Evolutionary conservation across 2,797 vertebrate species (phyloP).

Genomic region (Telmatherina bonti): DNA sequence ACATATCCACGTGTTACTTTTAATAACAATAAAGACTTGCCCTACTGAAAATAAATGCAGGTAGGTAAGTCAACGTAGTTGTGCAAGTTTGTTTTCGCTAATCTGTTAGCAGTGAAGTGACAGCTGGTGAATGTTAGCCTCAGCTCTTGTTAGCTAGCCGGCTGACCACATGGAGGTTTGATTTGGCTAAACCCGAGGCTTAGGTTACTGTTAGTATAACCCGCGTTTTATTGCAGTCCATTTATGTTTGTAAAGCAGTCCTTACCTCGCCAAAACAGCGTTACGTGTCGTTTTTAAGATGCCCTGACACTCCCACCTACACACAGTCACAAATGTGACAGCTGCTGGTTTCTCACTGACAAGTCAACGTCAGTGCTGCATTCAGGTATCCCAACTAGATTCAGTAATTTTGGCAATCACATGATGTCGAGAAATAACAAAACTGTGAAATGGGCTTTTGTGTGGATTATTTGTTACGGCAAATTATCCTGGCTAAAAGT

Average conservation of each 20-base stretch:
- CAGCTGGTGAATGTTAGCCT: slow-evolving; percentile 39
- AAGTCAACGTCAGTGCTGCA: slow-evolving; percentile 40
- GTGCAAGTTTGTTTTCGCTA: not conserved
- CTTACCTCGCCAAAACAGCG: slow-evolving; percentile 58
- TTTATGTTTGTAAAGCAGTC: not conserved
- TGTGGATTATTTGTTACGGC: not conserved
- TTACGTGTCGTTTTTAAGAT: slow-evolving; percentile 35
- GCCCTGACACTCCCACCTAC: not conserved
- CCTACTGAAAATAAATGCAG: not conserved
- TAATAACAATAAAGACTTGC: not conserved
- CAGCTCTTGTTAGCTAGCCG: slow-evolving; percentile 18
- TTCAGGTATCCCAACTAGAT: slow-evolving; percentile 19
- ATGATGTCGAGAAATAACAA: not conserved
- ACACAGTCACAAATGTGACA: slow-evolving; percentile 56
- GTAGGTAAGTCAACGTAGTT: not conserved
- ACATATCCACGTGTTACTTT: not conserved
- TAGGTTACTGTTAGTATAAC: not conserved
- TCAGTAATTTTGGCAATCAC: not conserved
- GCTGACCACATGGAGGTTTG: slow-evolving; percentile 19
- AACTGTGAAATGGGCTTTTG: not conserved
- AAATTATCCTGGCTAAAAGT: not conserved
- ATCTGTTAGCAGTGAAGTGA: slow-evolving; percentile 9
- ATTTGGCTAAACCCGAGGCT: not conserved
- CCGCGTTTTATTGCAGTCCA: not conserved
- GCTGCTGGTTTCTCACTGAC: slow-evolving; percentile 66